These are phyloP conservation scores for Rana temporaria DNA, from an alignment of 2,113 vertebrate species.

Conservation along the genomic window DNA sequence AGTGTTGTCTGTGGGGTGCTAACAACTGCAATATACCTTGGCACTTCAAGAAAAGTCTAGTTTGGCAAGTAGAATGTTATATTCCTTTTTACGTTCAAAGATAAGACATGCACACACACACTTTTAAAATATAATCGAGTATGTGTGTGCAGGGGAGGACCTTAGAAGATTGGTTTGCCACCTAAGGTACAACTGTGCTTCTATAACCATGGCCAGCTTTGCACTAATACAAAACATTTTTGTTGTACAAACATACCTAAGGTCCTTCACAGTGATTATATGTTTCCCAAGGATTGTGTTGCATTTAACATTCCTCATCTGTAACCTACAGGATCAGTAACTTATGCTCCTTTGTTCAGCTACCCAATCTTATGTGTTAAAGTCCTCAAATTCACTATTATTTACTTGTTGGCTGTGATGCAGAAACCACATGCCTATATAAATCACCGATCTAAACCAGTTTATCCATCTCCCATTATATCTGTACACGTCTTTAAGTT, in stretches of 20 bases:
- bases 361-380: slow-evolving; percentile 1
- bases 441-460: background rate
- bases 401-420: background rate
- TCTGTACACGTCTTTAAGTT: slow-evolving; percentile 20
- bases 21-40: no score
- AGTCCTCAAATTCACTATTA: background rate
- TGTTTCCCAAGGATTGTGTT: background rate
- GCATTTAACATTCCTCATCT: slow-evolving; percentile 26
- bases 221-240: background rate
- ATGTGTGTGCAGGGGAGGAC: background rate
- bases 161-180: background rate
- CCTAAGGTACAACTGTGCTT: background rate
- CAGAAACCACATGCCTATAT: slow-evolving; percentile 12
- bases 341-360: background rate
- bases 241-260: background rate
- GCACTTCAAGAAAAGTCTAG: no score
- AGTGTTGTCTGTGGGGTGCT: no score
- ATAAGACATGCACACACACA: background rate
- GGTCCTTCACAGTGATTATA: background rate
- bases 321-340: background rate
- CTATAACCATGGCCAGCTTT: background rate
- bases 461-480: slow-evolving; percentile 9
- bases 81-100: background rate
- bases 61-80: no score
- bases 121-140: background rate